phyloP scores from a whole-genome alignment of 1,140 invertebrate species.

The Drosophila gunungcola region DNA sequence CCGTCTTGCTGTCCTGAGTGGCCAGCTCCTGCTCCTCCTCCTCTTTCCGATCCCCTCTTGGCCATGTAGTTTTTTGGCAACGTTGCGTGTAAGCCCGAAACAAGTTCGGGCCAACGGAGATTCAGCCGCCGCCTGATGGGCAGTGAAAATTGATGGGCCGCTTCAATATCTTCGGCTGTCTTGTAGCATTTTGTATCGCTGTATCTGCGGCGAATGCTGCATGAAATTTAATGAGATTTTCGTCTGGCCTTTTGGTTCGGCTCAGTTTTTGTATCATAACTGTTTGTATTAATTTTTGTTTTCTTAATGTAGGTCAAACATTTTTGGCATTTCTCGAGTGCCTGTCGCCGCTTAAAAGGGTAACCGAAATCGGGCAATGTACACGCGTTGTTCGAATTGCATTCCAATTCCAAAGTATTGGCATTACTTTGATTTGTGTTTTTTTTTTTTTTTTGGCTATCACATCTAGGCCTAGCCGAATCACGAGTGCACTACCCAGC shows the following conservation, averaged over 20 bases:
- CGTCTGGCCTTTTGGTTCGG: slow-evolving; percentile 18
- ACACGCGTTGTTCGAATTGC: slow-evolving; percentile 57
- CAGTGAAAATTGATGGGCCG: slow-evolving; percentile 61
- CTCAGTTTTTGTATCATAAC: slow-evolving; percentile 56
- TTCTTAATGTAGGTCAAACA: slow-evolving; percentile 72
- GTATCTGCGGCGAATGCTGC: slow-evolving; percentile 52
- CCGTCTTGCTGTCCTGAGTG: slow-evolving; percentile 33
- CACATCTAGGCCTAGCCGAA: slow-evolving; percentile 32
- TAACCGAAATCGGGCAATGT: slow-evolving; percentile 67
- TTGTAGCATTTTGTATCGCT: slow-evolving; percentile 56
- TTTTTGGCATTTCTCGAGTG: slow-evolving; percentile 61
- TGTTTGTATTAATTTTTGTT: slow-evolving; percentile 49
- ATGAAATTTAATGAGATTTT: slow-evolving; percentile 77
- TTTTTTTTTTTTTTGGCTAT: background rate
- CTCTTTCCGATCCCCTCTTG: too few relatives aligned
- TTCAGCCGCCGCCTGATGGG: slow-evolving; percentile 34
- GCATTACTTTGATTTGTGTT: slow-evolving; percentile 8
- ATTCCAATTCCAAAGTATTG: slow-evolving; percentile 37
- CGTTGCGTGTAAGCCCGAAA: slow-evolving; percentile 52
- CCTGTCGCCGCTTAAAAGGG: slow-evolving; percentile 52
- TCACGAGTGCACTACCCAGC: slow-evolving; percentile 35
- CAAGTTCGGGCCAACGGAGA: slow-evolving; percentile 30
- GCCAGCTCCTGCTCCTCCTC: background rate
- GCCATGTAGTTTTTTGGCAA: slow-evolving; percentile 34
- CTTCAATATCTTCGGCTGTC: slow-evolving; percentile 51